Percentiles rank a stretch among this genome's conserved stretches.
phyloP scores from a whole-genome alignment of 2,888 invertebrate genomes.

The Mechanitis mazaeus region DNA sequence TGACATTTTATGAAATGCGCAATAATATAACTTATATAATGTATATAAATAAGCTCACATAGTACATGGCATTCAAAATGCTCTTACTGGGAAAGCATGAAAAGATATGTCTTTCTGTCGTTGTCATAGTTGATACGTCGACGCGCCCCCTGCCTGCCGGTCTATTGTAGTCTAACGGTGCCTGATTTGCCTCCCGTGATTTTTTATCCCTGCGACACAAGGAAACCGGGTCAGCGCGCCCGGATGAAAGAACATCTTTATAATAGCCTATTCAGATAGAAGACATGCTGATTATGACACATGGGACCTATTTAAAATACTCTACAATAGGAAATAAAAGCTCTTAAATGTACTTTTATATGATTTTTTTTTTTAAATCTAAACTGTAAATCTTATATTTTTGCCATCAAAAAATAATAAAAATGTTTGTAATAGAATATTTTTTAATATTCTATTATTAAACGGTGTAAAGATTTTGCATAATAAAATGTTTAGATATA shows the following conservation, averaged over 20 bases:
- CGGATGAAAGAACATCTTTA: slow-evolving; percentile 39
- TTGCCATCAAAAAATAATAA: too few relatives aligned
- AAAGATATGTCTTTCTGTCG: too few relatives aligned
- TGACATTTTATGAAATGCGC: too few relatives aligned
- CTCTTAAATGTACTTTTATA: too few relatives aligned
- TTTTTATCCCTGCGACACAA: slow-evolving; percentile 28
- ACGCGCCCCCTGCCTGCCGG: slow-evolving; percentile 20
- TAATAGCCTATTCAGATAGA: slow-evolving; percentile 17
- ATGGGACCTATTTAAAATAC: neutral
- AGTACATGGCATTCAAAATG: too few relatives aligned
- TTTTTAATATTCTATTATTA: neutral
- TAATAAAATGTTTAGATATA: neutral
- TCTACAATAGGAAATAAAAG: too few relatives aligned
- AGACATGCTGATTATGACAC: neutral
- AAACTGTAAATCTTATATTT: too few relatives aligned
- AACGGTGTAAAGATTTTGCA: neutral
- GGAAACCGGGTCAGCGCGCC: slow-evolving; percentile 52
- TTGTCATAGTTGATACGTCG: too few relatives aligned
- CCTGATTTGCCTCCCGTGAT: slow-evolving; percentile 52
- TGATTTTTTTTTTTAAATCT: too few relatives aligned
- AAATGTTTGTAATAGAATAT: neutral
- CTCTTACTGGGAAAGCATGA: too few relatives aligned
- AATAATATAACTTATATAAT: too few relatives aligned
- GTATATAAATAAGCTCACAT: too few relatives aligned
- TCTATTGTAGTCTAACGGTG: slow-evolving; percentile 45